Conservation (phyloP, 2,797 vertebrate species). For the Otolemur crassicaudatus region DNA sequence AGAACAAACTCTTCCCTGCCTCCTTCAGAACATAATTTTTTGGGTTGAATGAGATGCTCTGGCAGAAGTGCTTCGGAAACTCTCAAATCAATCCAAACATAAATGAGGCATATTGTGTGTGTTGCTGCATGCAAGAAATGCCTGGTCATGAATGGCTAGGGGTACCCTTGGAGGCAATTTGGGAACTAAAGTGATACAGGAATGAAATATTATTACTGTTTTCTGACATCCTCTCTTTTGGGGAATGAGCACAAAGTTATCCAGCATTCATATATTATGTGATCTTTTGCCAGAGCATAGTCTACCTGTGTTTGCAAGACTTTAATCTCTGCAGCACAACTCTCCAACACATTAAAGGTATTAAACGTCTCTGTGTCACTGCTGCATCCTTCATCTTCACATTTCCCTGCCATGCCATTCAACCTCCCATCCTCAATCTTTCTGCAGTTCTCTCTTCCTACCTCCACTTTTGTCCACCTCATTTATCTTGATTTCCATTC, state of each 20-base stretch:
- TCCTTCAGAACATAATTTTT: neutral
- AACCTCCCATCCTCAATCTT: neutral
- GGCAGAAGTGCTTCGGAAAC: neutral
- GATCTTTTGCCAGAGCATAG: neutral
- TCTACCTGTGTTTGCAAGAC: neutral
- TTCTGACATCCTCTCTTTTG: neutral
- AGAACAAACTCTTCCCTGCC: neutral
- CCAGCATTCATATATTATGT: neutral
- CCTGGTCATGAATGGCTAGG: neutral
- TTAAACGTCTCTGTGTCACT: fast-evolving
- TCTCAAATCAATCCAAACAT: neutral
- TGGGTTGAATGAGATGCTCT: neutral
- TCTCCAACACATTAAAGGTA: neutral
- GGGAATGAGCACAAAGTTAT: neutral
- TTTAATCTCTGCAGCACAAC: neutral
- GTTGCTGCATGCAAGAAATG: neutral
- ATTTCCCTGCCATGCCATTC: neutral
- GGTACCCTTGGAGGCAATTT: neutral
- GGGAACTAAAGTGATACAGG: neutral
- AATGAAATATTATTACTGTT: neutral
- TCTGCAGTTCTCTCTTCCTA: neutral
- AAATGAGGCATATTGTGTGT: too few relatives aligned
- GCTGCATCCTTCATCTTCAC: neutral
- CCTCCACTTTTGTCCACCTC: neutral
- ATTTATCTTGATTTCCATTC: neutral